Base-by-base conservation (phyloP, 1,140 invertebrate genomes). In the Pseudomyrmex pallidus region DNA sequence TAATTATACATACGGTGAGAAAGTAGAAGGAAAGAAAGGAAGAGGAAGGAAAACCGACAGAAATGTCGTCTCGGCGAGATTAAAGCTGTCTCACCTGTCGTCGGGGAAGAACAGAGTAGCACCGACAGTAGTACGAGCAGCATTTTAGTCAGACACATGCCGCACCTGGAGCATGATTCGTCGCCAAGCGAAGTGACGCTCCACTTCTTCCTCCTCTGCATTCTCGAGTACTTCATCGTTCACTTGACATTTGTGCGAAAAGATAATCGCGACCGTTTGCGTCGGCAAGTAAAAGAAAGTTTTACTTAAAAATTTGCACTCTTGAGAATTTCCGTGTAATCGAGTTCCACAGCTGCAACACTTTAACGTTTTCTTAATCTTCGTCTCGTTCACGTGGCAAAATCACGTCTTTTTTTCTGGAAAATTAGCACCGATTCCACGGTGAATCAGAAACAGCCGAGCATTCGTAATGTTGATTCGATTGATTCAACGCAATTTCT, bases 61-160 rank as follows among this genome's bases (percentile, higher is more conserved):
- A 68, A 50, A 48, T 48, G 68, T 66, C 25, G 20, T 35, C 10
- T 35, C 59, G 20, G 56, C 57, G 82, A 85, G 74, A 87, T 85
- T 82, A 85, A 82, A 87, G 64, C 63, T 56, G 54, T 74, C 87
- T 90, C 57, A 91, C 90, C 90, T 91, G 86, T 88, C 56, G 54
- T 86, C 50, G 86, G 59, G 22, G 89, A 59, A 17, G 82, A 70
- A 70, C 17, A 87, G 72, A 89, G 70, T 46, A 90, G 52, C 63
- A 74, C 77, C 50, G 82, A 68, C 59, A 91, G 86, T 85, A 90
- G 82, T 82, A 67, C 50, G 35, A 91, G 85, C 57, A 84, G 67
- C 90, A 91, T 91, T 91, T 90, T 88, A 52, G 78, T 85, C 84
- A 59, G 86, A 84, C 90, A 82, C 67, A 80, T 83, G 48, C 70